phyloP scores from a whole-genome alignment of 1,140 invertebrate genomes.

The Hypothenemus hampei region DNA sequence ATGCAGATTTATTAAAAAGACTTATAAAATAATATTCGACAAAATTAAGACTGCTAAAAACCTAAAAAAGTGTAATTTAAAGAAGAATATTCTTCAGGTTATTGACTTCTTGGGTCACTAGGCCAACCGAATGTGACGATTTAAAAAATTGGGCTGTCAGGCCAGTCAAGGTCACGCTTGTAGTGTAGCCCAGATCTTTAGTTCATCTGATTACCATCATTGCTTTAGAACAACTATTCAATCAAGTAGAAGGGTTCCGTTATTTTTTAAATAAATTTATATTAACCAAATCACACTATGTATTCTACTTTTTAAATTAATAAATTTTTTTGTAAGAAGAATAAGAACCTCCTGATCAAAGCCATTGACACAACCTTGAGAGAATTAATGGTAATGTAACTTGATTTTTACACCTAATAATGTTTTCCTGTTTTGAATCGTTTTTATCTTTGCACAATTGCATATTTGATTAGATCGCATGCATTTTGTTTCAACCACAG shows the following conservation, averaged over 20 bases:
- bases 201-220: conserved; percentile 10
- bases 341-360: no score
- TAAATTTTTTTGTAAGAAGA: no score
- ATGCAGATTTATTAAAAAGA: no score
- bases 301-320: no score
- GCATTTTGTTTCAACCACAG: not conserved
- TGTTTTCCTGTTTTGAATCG: not conserved
- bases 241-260: conserved; percentile 1
- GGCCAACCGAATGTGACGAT: conserved; percentile 9
- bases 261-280: no score
- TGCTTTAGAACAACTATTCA: conserved; percentile 6
- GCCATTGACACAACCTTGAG: conserved; percentile 1
- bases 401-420: not conserved
- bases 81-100: conserved; percentile 3
- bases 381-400: not conserved
- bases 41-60: no score
- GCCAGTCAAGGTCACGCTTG: conserved; percentile 13
- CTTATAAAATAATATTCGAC: no score
- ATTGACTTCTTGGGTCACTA: conserved; percentile 13
- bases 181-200: conserved; percentile 14
- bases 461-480: not conserved
- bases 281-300: no score
- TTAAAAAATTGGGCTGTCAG: conserved; percentile 18
- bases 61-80: not conserved
- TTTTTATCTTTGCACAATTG: conserved; percentile 3